Evolutionary conservation across 2,113 vertebrate genomes (phyloP), one percentile per base, ranked within the genome.

Genomic region (Crypturellus undulatus): DNA sequence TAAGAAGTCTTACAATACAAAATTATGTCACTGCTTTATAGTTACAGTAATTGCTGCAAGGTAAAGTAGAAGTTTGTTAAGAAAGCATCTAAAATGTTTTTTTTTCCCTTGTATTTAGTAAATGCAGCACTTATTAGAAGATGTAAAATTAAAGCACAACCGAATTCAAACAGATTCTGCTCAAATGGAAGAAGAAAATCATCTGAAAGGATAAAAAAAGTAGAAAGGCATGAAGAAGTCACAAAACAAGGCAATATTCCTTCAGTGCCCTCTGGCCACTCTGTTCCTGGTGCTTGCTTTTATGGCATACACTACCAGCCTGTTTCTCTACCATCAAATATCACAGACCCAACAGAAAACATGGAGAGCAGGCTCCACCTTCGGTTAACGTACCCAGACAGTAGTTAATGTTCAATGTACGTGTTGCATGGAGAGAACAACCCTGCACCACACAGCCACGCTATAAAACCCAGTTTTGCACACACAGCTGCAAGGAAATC

Each of bases 331-430:
- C 45, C 0, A 3, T 86, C 0, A 2, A 77, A 42, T 15, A 47
- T 30, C 79, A 86, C 60, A 68, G 30, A 62, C 32, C 77, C 88
- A 96, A 86, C 13, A 65, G 88, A 88, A 96, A 84, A 4, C 62
- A 86, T 52, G 73, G 47, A 68, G 52, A 28, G 76, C 30, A 69
- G 43, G 71, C 88, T 82, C 80, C 92, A 79, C 91, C 94, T 93
- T 94, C 67, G 76, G 87, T 79, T 47, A 47, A 47, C 45, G 9
- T 47, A 92, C 49, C 56, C 89, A 72, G 89, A 64, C 0, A 81
- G 40, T 40, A 87, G 95, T 94, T 96, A 96, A 96, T 90, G 83
- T 92, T 93, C 93, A 96, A 93, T 91, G 25, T 1, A 3, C 0
- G 8, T 19, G 65, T 81, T 81, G 94, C 91, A 84, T 0, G 4